Evolutionary conservation across 1,140 invertebrate species (phyloP).

Genomic region (Eupristina koningsbergeri): DNA sequence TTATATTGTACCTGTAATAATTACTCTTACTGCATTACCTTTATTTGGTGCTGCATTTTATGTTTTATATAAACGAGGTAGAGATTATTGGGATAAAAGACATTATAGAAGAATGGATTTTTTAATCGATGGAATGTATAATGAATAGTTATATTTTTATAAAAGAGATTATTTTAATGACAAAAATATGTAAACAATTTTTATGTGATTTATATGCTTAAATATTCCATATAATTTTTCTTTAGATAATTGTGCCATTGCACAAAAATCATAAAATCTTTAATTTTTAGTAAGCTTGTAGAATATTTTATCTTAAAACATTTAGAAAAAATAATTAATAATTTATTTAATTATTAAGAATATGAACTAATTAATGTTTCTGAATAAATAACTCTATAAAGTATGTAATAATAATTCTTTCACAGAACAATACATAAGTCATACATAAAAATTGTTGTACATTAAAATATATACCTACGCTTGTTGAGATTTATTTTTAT

Average conservation of each 20-base stretch:
- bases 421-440: constrained; percentile 11
- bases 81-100: constrained; percentile 83
- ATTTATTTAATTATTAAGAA: too few relatives aligned
- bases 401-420: constrained; percentile 25
- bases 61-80: constrained; percentile 77
- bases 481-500: constrained; percentile 49
- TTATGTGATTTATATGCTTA: constrained; percentile 36
- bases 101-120: constrained; percentile 87
- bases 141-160: constrained; percentile 74
- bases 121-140: constrained; percentile 86
- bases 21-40: constrained; percentile 78
- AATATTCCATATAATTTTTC: constrained; percentile 17
- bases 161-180: constrained; percentile 28
- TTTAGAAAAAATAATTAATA: too few relatives aligned
- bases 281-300: too few relatives aligned
- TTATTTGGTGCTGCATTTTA: constrained; percentile 77
- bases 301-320: too few relatives aligned
- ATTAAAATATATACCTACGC: not conserved
- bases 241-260: constrained; percentile 35
- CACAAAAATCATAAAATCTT: constrained; percentile 12
- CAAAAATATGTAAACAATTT: constrained; percentile 40
- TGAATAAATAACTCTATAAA: too few relatives aligned
- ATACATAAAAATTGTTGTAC: constrained; percentile 32
- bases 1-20: constrained; percentile 79
- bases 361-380: too few relatives aligned